Conservation (phyloP, 2,113 vertebrate genomes). For the Aptenodytes patagonicus region DNA sequence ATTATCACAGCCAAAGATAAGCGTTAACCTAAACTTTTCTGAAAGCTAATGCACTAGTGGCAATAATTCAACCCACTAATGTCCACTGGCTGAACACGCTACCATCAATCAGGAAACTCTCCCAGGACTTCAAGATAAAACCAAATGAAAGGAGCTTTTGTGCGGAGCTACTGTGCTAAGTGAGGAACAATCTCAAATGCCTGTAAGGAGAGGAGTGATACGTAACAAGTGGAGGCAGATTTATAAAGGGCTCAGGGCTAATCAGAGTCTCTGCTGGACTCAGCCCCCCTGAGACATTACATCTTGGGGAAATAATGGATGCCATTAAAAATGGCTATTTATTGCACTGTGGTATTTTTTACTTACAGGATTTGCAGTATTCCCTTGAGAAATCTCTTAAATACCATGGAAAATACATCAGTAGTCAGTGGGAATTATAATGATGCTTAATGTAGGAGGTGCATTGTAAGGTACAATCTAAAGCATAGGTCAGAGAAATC, state of each 20-base stretch:
- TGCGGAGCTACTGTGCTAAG: not conserved
- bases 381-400: slow-evolving; percentile 24
- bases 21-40: not conserved
- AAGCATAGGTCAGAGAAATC: slow-evolving; percentile 15
- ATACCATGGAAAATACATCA: not conserved
- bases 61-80: not conserved
- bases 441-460: not conserved
- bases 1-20: not conserved
- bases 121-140: not conserved
- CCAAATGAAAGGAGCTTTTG: not conserved
- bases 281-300: not conserved
- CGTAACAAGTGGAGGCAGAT: not conserved
- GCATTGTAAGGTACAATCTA: not conserved
- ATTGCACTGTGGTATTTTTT: slow-evolving; percentile 3
- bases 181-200: not conserved
- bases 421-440: not conserved
- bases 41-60: not conserved
- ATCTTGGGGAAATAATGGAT: not conserved
- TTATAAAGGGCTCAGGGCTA: not conserved
- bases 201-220: not conserved
- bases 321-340: slow-evolving; percentile 28
- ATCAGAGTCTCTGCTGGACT: not conserved
- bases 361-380: not conserved
- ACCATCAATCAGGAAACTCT: slow-evolving; percentile 12
- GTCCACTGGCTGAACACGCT: not conserved